Percentiles rank a stretch among this genome's conserved stretches.
phyloP scores from a whole-genome alignment of 2,888 invertebrate genomes.

The Oscheius sp. region DNA sequence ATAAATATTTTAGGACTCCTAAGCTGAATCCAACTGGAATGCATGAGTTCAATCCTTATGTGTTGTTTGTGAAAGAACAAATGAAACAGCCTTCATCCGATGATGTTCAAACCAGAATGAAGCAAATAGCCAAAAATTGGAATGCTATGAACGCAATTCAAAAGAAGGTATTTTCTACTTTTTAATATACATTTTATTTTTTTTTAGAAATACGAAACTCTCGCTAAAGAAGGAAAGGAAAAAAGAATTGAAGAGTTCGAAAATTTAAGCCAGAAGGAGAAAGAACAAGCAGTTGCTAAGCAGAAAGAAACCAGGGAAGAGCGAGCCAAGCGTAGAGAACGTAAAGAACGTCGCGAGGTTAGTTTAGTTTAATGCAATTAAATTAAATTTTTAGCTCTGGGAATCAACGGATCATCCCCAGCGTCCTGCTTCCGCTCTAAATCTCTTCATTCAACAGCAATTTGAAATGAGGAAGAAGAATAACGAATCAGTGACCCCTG shows the following conservation, averaged over 20 bases:
- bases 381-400: constrained; percentile 19
- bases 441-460: constrained; percentile 34
- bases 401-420: constrained; percentile 34
- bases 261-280: constrained; percentile 1
- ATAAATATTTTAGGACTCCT: background rate
- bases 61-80: constrained; percentile 9
- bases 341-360: constrained; percentile 19
- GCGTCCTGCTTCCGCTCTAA: constrained; percentile 14
- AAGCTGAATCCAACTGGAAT: constrained; percentile 4
- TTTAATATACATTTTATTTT: background rate
- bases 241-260: background rate
- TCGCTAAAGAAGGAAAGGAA: constrained; percentile 5
- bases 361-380: background rate
- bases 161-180: constrained; percentile 6
- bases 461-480: constrained; percentile 21
- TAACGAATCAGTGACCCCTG: constrained; percentile 16
- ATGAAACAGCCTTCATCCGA: background rate
- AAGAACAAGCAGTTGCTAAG: background rate
- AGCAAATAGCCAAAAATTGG: constrained; percentile 1
- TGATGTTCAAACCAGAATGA: background rate
- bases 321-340: constrained; percentile 6
- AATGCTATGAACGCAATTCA: constrained; percentile 1
- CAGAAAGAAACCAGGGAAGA: background rate
- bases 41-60: constrained; percentile 2
- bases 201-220: constrained; percentile 11